These are phyloP conservation scores for Tinamus guttatus DNA, from an alignment of 2,113 vertebrate genomes.

Conservation along the genomic window DNA sequence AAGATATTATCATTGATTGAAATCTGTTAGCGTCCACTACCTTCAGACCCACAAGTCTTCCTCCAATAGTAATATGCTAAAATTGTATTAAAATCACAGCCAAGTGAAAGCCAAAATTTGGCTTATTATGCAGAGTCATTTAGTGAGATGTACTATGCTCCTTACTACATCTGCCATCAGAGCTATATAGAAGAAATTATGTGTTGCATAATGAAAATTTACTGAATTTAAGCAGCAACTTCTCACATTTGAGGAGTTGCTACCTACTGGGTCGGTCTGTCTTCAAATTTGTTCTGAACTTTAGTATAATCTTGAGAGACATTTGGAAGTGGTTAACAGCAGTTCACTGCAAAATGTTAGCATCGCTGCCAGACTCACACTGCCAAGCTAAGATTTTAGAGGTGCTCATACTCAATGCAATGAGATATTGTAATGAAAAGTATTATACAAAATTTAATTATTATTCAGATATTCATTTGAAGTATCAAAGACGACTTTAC, in stretches of 20 bases:
- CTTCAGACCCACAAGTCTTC: background rate
- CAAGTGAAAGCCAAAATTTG: background rate
- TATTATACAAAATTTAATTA: background rate
- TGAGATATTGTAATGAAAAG: background rate
- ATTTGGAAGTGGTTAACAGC: background rate
- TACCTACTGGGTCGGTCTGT: background rate
- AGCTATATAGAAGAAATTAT: background rate
- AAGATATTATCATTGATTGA: background rate
- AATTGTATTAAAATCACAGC: background rate
- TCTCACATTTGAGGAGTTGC: background rate
- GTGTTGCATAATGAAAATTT: background rate
- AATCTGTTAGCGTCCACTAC: background rate
- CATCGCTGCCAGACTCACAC: background rate
- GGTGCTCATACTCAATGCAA: background rate
- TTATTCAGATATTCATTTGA: constrained; percentile 2
- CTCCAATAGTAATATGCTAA: background rate
- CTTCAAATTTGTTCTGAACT: background rate
- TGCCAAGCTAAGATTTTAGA: background rate
- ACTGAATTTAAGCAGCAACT: background rate
- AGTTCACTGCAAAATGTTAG: background rate
- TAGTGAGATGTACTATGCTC: background rate
- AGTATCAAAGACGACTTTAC: background rate
- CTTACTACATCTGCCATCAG: background rate
- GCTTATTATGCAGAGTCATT: background rate
- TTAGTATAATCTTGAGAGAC: background rate